These are phyloP conservation scores for Sycobia sp. DNA, from an alignment of 1,140 invertebrate species.

Conservation along the genomic window DNA sequence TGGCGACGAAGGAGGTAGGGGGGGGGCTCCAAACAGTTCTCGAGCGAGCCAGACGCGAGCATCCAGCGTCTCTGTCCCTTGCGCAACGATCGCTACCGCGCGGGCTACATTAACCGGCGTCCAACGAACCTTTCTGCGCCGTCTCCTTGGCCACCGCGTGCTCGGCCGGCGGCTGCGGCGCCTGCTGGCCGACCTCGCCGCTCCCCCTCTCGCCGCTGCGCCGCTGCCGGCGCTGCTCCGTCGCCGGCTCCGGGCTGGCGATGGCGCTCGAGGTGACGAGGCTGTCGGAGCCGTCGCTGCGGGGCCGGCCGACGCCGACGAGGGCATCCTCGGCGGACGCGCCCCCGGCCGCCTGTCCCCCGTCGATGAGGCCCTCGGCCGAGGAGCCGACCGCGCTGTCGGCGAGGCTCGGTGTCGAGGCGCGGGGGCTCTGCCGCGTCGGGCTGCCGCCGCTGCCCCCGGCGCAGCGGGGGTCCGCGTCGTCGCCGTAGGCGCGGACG, in stretches of 20 bases:
- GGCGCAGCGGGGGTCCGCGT: conserved; percentile 56
- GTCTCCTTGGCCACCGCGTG: conserved; percentile 24
- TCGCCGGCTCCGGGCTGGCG: conserved; percentile 55
- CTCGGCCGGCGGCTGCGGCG: neutral
- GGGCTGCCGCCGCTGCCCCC: conserved; percentile 57
- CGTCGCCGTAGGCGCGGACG: conserved; percentile 51
- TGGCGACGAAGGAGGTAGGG: too few relatives aligned
- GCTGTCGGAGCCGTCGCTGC: conserved; percentile 57
- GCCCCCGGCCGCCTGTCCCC: conserved; percentile 15
- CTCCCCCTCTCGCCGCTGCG: neutral
- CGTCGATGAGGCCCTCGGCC: conserved; percentile 61
- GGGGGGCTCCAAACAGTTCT: too few relatives aligned
- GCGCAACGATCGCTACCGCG: too few relatives aligned
- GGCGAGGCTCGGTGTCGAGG: conserved; percentile 58
- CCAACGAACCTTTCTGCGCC: conserved; percentile 47
- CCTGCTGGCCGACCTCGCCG: neutral
- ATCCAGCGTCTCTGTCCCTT: too few relatives aligned
- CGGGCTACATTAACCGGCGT: too few relatives aligned
- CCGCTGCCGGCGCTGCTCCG: neutral
- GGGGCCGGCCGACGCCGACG: conserved; percentile 46
- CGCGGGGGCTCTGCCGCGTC: conserved; percentile 40
- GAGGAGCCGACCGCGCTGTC: conserved; percentile 68
- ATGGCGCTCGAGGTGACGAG: conserved; percentile 54
- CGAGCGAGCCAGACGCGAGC: too few relatives aligned
- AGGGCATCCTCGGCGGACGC: conserved; percentile 45